Evolutionary conservation across 2,113 vertebrate species (phyloP).

Genomic region (Trematocara unimaculatum): DNA sequence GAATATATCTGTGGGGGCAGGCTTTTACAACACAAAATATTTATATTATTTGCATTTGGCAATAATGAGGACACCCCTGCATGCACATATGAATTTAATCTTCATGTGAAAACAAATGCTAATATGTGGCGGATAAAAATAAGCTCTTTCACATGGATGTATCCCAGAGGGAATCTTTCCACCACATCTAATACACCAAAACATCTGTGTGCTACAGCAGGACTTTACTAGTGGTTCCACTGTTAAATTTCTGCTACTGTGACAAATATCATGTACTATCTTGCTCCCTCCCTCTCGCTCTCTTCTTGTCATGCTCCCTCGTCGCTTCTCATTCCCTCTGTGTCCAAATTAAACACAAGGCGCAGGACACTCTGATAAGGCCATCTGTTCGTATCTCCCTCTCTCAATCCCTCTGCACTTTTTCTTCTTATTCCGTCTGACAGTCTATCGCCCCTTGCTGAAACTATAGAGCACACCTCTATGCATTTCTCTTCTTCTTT

Average conservation of each 20-base stretch:
- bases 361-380: conserved; percentile 51
- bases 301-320: conserved; percentile 15
- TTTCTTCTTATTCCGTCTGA: conserved; percentile 30
- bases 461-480: not conserved
- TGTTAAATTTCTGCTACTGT: conserved; percentile 7
- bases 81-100: not conserved
- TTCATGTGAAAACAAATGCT: not conserved
- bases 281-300: conserved; percentile 5
- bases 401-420: conserved; percentile 36
- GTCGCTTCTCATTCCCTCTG: conserved; percentile 16
- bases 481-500: not conserved
- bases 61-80: not conserved
- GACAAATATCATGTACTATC: conserved; percentile 23
- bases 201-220: conserved; percentile 21
- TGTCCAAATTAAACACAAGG: conserved; percentile 67
- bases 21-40: not conserved
- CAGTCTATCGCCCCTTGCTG: not conserved
- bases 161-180: conserved; percentile 3
- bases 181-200: conserved; percentile 11
- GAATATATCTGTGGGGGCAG: not conserved
- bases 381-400: conserved; percentile 62
- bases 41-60: not conserved
- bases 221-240: conserved; percentile 13
- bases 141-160: not conserved
- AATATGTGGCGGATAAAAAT: not conserved